A percentile compares a stretch with the other conserved stretches of the same genome.
phyloP scores from a whole-genome alignment of 2,888 invertebrate genomes.

The Phymatocera aterrima region DNA sequence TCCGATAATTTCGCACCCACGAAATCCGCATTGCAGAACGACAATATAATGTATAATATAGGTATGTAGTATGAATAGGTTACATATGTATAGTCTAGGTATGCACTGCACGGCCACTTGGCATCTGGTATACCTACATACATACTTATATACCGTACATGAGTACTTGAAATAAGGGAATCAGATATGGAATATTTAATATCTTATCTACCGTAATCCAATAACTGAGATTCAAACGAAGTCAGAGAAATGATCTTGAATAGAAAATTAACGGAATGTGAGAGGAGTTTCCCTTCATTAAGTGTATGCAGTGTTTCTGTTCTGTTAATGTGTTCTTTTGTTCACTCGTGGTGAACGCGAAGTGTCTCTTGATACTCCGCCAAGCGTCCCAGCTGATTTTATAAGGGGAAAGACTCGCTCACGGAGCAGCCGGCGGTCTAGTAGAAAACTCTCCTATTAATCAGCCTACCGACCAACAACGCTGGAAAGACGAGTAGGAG shows the following conservation, averaged over 20 bases:
- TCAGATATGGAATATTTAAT: background rate
- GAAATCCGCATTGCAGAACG: conserved; percentile 18
- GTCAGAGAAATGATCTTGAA: background rate
- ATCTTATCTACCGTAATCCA: background rate
- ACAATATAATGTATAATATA: background rate
- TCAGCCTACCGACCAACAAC: too few species aligned
- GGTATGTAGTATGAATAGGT: background rate
- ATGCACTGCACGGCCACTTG: background rate
- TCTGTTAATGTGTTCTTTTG: too few species aligned
- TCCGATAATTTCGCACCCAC: conserved; percentile 6
- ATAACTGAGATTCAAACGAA: background rate
- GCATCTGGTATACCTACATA: background rate
- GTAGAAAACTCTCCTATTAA: too few species aligned
- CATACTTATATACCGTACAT: background rate
- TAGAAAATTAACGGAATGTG: background rate
- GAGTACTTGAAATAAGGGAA: background rate
- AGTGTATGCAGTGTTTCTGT: too few species aligned
- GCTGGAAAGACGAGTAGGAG: background rate
- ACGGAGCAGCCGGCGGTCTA: too few species aligned
- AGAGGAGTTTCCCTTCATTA: background rate
- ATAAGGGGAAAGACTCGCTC: background rate
- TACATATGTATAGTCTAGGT: too few species aligned
- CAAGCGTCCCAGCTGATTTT: background rate
- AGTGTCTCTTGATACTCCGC: background rate
- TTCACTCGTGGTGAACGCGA: too few species aligned